Conservation (phyloP, 1,140 invertebrate species). For the Apis laboriosa region DNA sequence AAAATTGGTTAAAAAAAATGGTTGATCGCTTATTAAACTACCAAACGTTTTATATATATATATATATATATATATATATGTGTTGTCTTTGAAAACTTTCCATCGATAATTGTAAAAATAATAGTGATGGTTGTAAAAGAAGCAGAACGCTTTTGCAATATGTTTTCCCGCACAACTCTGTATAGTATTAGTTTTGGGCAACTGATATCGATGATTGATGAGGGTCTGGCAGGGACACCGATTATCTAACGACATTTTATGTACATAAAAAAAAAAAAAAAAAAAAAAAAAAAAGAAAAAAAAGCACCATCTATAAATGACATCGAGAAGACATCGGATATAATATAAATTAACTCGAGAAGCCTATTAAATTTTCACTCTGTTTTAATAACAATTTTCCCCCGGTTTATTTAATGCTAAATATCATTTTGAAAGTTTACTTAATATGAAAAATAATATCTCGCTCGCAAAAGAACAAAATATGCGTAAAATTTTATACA, state of each 20-base stretch:
- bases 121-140: background rate
- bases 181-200: constrained; percentile 48
- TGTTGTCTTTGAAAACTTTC: no score
- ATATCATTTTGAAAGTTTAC: background rate
- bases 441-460: background rate
- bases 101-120: no score
- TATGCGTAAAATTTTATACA: background rate
- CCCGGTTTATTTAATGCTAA: no score
- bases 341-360: constrained; percentile 2
- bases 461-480: no score
- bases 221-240: constrained; percentile 58
- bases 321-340: constrained; percentile 7
- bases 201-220: constrained; percentile 66
- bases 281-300: constrained; percentile 44
- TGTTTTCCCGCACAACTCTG: constrained; percentile 42
- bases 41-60: no score
- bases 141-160: constrained; percentile 27
- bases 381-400: background rate
- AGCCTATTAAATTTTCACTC: background rate
- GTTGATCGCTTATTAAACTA: background rate
- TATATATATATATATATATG: no score
- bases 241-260: constrained; percentile 51
- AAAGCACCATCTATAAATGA: constrained; percentile 55
- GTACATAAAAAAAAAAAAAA: constrained; percentile 51
- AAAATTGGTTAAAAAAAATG: constrained; percentile 1